Conservation (phyloP, 2,888 invertebrate species). For the Euzetes globulus region DNA sequence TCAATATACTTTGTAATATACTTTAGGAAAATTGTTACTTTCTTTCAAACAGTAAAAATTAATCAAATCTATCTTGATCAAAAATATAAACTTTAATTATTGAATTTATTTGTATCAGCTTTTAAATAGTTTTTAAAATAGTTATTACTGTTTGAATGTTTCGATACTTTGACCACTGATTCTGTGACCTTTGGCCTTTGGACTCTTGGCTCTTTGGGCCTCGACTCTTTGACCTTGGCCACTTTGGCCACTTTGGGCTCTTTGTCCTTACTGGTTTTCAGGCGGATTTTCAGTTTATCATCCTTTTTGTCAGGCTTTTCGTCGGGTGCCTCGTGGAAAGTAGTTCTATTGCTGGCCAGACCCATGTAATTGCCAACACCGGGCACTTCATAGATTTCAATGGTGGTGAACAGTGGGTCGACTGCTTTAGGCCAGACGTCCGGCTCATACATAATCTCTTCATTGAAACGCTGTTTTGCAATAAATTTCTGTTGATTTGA, state of each 20-base stretch:
- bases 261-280: too few species aligned
- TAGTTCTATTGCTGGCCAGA: not conserved
- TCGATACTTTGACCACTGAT: not conserved
- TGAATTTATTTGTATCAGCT: not conserved
- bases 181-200: not conserved
- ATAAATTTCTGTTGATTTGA: not conserved
- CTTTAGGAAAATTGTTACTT: too few species aligned
- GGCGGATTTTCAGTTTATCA: not conserved
- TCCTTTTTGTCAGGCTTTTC: not conserved
- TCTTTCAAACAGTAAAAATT: too few species aligned
- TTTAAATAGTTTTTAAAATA: not conserved
- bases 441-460: not conserved
- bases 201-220: not conserved
- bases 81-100: not conserved
- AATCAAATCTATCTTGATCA: too few species aligned
- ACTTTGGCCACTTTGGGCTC: too few species aligned
- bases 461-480: not conserved
- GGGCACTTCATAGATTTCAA: slow-evolving; percentile 15
- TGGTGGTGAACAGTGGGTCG: not conserved
- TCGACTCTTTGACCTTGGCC: too few species aligned
- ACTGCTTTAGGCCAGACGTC: not conserved
- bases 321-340: slow-evolving; percentile 3
- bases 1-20: too few species aligned
- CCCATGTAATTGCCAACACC: slow-evolving; percentile 1
- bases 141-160: not conserved